A percentile compares a stretch with the other conserved stretches of the same genome.
Conservation (phyloP, 1,140 invertebrate species). For the Microplitis mediator region DNA sequence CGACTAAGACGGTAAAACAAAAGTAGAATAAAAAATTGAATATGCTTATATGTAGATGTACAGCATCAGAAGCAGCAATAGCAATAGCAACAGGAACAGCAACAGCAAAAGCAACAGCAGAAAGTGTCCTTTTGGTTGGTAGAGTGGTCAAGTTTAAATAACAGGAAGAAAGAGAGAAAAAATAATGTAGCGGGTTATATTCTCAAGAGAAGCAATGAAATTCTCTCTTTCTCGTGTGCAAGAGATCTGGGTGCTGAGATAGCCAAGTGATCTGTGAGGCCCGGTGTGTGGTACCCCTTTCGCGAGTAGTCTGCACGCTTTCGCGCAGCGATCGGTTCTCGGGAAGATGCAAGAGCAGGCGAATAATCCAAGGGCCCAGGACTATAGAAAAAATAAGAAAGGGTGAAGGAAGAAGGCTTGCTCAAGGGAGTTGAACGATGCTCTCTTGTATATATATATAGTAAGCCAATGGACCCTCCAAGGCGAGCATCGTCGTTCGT, state of each 20-base stretch:
- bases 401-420: neutral
- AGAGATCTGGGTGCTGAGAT: conserved; percentile 56
- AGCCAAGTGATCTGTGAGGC: conserved; percentile 62
- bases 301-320: conserved; percentile 53
- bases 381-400: too few species aligned
- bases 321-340: conserved; percentile 37
- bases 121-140: too few species aligned
- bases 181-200: neutral
- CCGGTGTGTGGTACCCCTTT: conserved; percentile 62
- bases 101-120: too few species aligned
- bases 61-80: neutral
- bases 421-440: neutral
- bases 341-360: conserved; percentile 22
- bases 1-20: conserved; percentile 9
- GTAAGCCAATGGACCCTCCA: conserved; percentile 52
- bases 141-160: neutral
- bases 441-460: conserved; percentile 19
- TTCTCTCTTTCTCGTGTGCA: conserved; percentile 19
- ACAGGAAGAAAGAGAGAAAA: conserved; percentile 10
- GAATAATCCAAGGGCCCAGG: neutral
- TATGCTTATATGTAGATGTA: conserved; percentile 5
- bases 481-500: conserved; percentile 38
- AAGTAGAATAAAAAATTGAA: conserved; percentile 10
- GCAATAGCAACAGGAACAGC: too few species aligned
- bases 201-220: neutral